Percentiles rank a stretch among this genome's conserved stretches.
Evolutionary conservation across 2,113 vertebrate genomes (phyloP).

Genomic region (Alligator mississippiensis): DNA sequence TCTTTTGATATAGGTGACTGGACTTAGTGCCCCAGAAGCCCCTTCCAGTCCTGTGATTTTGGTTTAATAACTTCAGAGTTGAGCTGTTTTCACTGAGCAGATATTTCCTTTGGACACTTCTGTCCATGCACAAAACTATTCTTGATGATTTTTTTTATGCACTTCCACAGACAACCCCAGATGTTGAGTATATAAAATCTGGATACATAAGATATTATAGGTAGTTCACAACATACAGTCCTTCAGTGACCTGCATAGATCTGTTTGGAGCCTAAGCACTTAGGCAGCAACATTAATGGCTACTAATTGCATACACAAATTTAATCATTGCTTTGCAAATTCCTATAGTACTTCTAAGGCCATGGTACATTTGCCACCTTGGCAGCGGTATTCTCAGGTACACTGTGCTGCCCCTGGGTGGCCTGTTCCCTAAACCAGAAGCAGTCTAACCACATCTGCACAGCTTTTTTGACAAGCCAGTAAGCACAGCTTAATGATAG

Average conservation of each 20-base stretch:
- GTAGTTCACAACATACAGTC: background rate
- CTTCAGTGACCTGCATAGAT: background rate
- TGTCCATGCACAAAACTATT: background rate
- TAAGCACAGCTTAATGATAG: no score
- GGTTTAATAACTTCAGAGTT: background rate
- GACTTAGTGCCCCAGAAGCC: no score
- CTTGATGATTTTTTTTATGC: background rate
- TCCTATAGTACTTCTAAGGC: background rate
- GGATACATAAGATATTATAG: background rate
- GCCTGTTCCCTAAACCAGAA: no score
- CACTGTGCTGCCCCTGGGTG: no score
- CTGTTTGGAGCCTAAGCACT: background rate
- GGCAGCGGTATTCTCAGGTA: no score
- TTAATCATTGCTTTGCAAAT: background rate
- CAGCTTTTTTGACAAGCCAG: no score
- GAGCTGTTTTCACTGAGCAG: background rate
- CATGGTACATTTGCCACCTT: no score
- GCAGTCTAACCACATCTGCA: no score
- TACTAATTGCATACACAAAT: background rate
- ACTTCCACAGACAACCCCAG: background rate
- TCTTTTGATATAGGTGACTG: no score
- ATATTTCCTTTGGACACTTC: background rate
- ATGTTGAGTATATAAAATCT: background rate
- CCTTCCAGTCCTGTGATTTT: no score
- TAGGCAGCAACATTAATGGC: background rate